These are phyloP conservation scores for Ceraclea dissimilis DNA, from an alignment of 2,888 invertebrate genomes.

Conservation along the genomic window DNA sequence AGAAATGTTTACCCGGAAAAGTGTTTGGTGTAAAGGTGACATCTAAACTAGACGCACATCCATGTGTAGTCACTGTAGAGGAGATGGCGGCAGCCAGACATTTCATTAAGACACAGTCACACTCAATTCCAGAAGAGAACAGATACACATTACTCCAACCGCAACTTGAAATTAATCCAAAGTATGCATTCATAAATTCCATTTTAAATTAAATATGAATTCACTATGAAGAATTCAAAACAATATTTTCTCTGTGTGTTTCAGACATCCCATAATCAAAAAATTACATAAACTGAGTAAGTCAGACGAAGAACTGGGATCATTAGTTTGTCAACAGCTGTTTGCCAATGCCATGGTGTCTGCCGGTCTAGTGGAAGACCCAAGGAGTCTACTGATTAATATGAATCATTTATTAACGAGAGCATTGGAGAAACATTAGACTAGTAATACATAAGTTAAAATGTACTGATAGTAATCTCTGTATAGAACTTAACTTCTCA, in stretches of 20 bases:
- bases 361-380: constrained; percentile 89
- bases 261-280: constrained; percentile 81
- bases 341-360: constrained; percentile 94
- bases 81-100: constrained; percentile 97
- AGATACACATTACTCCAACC: constrained; percentile 82
- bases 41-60: constrained; percentile 77
- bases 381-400: constrained; percentile 72
- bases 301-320: constrained; percentile 72
- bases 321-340: constrained; percentile 78
- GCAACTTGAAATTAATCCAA: constrained; percentile 89
- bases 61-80: constrained; percentile 90
- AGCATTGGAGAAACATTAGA: constrained; percentile 68
- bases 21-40: constrained; percentile 80
- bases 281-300: constrained; percentile 71
- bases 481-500: no score
- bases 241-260: constrained; percentile 27
- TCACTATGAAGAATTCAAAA: no score
- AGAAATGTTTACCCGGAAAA: constrained; percentile 66
- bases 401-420: constrained; percentile 81
- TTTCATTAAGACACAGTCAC: constrained; percentile 84
- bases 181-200: constrained; percentile 53
- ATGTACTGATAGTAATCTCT: no score
- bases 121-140: constrained; percentile 73
- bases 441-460: neutral
- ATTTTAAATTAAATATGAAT: neutral